phyloP scores from a whole-genome alignment of 1,140 invertebrate species.

The Bombus breviceps region DNA sequence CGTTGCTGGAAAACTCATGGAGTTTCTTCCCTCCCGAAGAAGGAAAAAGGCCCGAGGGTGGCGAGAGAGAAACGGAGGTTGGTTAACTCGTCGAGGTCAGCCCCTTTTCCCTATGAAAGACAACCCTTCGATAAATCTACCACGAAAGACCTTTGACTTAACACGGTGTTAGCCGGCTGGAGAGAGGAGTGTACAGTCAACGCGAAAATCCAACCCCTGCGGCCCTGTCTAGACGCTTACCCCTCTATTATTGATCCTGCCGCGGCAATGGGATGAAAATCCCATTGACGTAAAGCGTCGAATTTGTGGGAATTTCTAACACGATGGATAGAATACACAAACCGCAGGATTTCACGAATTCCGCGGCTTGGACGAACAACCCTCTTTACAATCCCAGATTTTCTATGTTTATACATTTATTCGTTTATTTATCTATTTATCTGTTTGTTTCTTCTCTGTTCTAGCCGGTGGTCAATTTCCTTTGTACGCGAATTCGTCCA shows the following conservation, averaged over 20 bases:
- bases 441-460: not conserved
- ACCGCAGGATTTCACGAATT: not conserved
- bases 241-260: slow-evolving; percentile 68
- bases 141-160: slow-evolving; percentile 66
- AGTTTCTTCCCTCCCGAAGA: not conserved
- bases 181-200: slow-evolving; percentile 50
- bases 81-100: slow-evolving; percentile 35
- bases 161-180: slow-evolving; percentile 51
- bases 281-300: slow-evolving; percentile 63
- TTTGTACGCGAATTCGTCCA: not conserved
- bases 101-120: slow-evolving; percentile 36
- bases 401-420: not conserved
- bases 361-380: too few species aligned
- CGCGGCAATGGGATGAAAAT: slow-evolving; percentile 65
- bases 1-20: not conserved
- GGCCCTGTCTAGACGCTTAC: slow-evolving; percentile 63
- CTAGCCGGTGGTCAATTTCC: not conserved
- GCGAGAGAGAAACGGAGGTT: not conserved
- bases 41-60: not conserved
- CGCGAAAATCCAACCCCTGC: slow-evolving; percentile 62
- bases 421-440: not conserved
- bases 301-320: slow-evolving; percentile 57
- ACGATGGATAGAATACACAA: slow-evolving; percentile 34
- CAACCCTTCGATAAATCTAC: slow-evolving; percentile 64
- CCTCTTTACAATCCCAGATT: not conserved